Conservation (phyloP, 2,888 invertebrate genomes). For the Pteria penguin region DNA sequence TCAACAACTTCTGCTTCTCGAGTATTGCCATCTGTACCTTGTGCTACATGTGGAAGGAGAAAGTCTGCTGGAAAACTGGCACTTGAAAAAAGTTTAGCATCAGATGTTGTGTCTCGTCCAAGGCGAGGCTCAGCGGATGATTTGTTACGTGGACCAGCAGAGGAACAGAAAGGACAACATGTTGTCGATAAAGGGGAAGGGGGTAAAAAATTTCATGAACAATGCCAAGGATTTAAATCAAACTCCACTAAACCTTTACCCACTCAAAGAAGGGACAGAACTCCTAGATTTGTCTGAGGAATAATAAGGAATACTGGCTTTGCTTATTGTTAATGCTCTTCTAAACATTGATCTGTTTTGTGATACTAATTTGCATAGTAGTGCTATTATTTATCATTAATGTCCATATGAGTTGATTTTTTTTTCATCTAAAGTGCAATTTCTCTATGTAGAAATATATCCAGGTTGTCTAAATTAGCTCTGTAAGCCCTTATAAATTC, state of each 20-base stretch:
- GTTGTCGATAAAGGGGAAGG: background rate
- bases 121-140: background rate
- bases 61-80: conserved; percentile 19
- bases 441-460: too few relatives aligned
- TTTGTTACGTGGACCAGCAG: background rate
- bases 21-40: background rate
- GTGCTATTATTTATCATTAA: too few relatives aligned
- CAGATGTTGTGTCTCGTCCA: background rate
- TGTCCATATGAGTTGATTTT: too few relatives aligned
- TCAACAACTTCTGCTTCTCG: too few relatives aligned
- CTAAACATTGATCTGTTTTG: too few relatives aligned
- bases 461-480: too few relatives aligned
- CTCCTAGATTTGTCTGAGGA: conserved; percentile 56
- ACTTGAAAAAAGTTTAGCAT: background rate
- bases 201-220: background rate
- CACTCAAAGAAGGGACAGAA: conserved; percentile 40
- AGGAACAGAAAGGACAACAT: background rate
- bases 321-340: too few relatives aligned
- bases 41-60: conserved; percentile 38
- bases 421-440: too few relatives aligned
- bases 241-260: background rate
- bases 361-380: too few relatives aligned
- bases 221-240: background rate
- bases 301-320: too few relatives aligned
- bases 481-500: too few relatives aligned